Conservation (phyloP, 2,113 vertebrate species). For the Scytalopus superciliaris region DNA sequence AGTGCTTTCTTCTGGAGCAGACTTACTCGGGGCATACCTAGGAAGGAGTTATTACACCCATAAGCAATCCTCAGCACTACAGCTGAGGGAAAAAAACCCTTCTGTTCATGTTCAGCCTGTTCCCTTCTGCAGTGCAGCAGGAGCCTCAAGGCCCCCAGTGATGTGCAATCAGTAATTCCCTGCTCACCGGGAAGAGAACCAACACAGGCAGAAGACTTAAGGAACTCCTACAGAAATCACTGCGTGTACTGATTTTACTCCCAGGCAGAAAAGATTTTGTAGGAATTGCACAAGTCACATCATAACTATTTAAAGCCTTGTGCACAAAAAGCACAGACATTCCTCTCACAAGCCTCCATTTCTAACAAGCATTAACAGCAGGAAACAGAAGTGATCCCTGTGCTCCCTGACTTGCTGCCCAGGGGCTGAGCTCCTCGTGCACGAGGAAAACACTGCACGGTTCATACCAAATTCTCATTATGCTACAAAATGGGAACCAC, state of each 20-base stretch:
- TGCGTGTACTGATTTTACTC: not conserved
- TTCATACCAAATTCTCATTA: not conserved
- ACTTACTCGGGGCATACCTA: not conserved
- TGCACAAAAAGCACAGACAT: not conserved
- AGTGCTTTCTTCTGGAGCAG: not conserved
- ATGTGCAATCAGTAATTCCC: not conserved
- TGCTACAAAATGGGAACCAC: not conserved
- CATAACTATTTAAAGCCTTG: not conserved
- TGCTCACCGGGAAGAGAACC: not conserved
- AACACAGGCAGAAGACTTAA: not conserved
- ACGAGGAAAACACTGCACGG: rapidly evolving
- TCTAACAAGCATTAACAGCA: not conserved
- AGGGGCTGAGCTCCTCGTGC: not conserved
- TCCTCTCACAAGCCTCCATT: not conserved
- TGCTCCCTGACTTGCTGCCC: not conserved
- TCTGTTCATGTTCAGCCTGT: not conserved
- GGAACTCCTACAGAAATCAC: not conserved
- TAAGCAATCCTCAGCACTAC: not conserved
- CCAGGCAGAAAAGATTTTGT: not conserved
- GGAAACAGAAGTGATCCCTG: not conserved
- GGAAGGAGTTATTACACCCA: not conserved
- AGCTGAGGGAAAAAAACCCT: not conserved
- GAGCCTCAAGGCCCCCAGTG: not conserved
- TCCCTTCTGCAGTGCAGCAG: not conserved
- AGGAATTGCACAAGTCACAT: not conserved